Evolutionary conservation across 2,797 vertebrate species (phyloP).

Genomic region (Poeciliopsis presidionis): DNA sequence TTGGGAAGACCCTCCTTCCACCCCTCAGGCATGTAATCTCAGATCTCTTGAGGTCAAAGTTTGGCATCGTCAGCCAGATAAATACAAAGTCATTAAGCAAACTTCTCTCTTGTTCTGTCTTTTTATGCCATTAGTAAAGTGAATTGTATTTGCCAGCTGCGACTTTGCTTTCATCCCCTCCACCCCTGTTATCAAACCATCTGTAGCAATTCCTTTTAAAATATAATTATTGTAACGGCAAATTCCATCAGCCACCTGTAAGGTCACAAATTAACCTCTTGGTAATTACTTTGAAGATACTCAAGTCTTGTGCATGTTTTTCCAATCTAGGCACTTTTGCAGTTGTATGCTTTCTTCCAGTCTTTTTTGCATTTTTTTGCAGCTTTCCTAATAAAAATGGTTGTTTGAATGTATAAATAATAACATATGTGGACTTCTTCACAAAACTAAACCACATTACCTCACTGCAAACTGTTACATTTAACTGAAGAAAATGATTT

Average conservation of each 20-base stretch:
- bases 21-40: slow-evolving; percentile 24
- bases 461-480: neutral
- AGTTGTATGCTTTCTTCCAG: neutral
- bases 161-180: neutral
- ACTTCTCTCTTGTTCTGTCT: neutral
- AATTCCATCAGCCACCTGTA: slow-evolving; percentile 50
- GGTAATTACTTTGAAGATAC: slow-evolving; percentile 53
- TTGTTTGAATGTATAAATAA: neutral
- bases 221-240: slow-evolving; percentile 56
- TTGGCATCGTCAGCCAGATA: slow-evolving; percentile 38
- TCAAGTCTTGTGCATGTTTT: slow-evolving; percentile 14
- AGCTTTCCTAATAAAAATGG: neutral
- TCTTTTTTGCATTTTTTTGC: neutral
- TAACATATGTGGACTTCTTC: neutral
- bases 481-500: neutral
- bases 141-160: slow-evolving; percentile 10
- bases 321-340: neutral
- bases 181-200: neutral
- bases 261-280: slow-evolving; percentile 44
- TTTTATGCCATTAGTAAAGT: neutral
- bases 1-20: neutral
- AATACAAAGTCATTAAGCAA: slow-evolving; percentile 35
- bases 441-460: neutral
- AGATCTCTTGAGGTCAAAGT: slow-evolving; percentile 40
- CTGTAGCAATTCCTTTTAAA: slow-evolving; percentile 34